Conservation (phyloP, 2,888 invertebrate genomes). For the Ecliptopera silaceata region DNA sequence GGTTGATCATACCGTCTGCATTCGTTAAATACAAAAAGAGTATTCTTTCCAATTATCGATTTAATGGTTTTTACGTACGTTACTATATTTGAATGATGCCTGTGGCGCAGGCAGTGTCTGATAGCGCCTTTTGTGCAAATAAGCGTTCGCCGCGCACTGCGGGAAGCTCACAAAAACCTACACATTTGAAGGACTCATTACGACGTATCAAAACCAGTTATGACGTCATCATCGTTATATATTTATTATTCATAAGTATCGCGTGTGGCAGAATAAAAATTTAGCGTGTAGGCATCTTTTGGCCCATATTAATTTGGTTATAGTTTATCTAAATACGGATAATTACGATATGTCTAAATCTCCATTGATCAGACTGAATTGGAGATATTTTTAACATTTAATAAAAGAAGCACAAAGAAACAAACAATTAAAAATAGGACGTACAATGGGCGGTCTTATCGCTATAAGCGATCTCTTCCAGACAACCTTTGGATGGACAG, state of each 20-base stretch:
- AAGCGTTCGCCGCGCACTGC: background rate
- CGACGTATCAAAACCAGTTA: background rate
- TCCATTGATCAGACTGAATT: too few species aligned
- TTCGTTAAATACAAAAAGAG: background rate
- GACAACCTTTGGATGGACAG: too few species aligned
- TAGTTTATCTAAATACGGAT: too few species aligned
- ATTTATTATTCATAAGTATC: background rate
- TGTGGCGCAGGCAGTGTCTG: background rate
- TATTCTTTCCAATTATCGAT: background rate
- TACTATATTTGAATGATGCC: background rate
- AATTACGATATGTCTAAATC: too few species aligned
- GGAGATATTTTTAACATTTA: too few species aligned
- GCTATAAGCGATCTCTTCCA: too few species aligned
- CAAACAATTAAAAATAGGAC: too few species aligned
- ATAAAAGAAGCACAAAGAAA: too few species aligned
- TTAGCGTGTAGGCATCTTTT: background rate
- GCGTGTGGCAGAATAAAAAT: too few species aligned
- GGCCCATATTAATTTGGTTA: background rate
- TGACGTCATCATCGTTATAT: background rate
- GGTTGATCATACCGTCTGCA: too few species aligned
- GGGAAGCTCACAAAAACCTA: background rate
- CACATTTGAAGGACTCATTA: background rate
- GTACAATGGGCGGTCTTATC: too few species aligned
- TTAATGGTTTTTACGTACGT: background rate
- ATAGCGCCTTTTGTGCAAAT: conserved; percentile 10